Base-by-base conservation (phyloP, 53 echinoderm and acorn worm genomes). In the Luidia sarsii region DNA sequence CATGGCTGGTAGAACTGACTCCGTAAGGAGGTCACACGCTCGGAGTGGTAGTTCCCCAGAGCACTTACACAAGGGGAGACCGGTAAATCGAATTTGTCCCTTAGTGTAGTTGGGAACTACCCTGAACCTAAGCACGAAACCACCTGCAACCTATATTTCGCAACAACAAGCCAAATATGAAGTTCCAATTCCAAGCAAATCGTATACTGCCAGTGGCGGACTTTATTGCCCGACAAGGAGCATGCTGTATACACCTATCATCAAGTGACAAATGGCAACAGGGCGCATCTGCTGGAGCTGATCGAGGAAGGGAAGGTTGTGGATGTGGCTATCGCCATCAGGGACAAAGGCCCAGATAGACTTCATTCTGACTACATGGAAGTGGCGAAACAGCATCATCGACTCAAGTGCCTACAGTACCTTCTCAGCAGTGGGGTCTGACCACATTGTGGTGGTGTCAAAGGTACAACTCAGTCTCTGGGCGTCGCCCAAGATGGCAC, bases 381-480 rank as follows among this genome's bases (percentile, higher is more conserved):
- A 86, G 30, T 86, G 86, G 86, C 67, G 57, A 31, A 86, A 77
- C 50, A 79, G 86, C 52, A 36, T 77, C 43, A 27, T 46, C 15
- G 36, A 65, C 65, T 39, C 61, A 60, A 41, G n/a, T n/a, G 31
- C 60, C 27, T 29, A 60, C 60, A 28, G 60, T n/a, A 16, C 59
- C 28, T 57, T 57, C 28, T 10, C 15, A 19, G 23, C 59, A 10
- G 15, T 57, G 23, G 10, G 6, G 4, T 57, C 59, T 6, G 59
- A 57, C 28, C 59, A 57, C 59, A 57, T 25, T 7, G 59, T 57
- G 25, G 59, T 57, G 31, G 19, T 19, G 19, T 10, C 59, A 30
- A 57, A 10, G 19, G 59, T 57, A 30, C 45, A 30, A 46, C 67
- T 45, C 46, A 67, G 43, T 36, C 16, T 23, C 30, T 29, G 60